phyloP scores from a whole-genome alignment of 2,888 invertebrate species.

The Rhamphomyia laevipes region DNA sequence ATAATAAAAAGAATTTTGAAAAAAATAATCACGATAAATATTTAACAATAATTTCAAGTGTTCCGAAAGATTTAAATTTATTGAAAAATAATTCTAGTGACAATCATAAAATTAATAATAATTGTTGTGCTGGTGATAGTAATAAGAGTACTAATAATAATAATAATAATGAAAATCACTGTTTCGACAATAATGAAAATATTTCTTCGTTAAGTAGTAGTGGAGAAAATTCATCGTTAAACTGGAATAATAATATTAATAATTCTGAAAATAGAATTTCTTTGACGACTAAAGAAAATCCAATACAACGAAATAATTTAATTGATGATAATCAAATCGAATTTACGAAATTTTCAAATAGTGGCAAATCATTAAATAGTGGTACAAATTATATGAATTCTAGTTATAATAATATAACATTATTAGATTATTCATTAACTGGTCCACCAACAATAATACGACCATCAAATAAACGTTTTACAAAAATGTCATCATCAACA shows the following conservation, averaged over 20 bases:
- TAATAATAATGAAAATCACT: too few relatives aligned
- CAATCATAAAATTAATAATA: too few relatives aligned
- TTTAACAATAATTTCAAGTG: slow-evolving; percentile 38
- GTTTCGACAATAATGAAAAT: too few relatives aligned
- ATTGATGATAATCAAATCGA: neutral
- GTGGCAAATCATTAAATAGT: neutral
- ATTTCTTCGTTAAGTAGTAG: too few relatives aligned
- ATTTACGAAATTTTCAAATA: neutral
- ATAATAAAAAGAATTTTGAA: neutral
- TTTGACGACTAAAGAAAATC: neutral
- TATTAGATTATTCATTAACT: slow-evolving; percentile 41
- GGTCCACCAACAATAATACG: slow-evolving; percentile 6
- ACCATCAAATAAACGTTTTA: slow-evolving; percentile 17
- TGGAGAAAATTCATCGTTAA: neutral
- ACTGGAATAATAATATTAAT: slow-evolving; percentile 7
- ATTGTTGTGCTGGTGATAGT: too few relatives aligned
- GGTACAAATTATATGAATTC: slow-evolving; percentile 39
- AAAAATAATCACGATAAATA: slow-evolving; percentile 1
- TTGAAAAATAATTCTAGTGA: slow-evolving; percentile 35
- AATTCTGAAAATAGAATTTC: slow-evolving; percentile 19
- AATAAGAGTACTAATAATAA: too few relatives aligned
- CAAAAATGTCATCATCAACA: too few relatives aligned
- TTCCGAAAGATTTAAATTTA: slow-evolving; percentile 57
- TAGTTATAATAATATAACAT: slow-evolving; percentile 50
- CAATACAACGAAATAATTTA: neutral